Evolutionary conservation across 2,888 invertebrate species (phyloP), one percentile per base, ranked within the genome.

Genomic region (Amorpha juglandis): DNA sequence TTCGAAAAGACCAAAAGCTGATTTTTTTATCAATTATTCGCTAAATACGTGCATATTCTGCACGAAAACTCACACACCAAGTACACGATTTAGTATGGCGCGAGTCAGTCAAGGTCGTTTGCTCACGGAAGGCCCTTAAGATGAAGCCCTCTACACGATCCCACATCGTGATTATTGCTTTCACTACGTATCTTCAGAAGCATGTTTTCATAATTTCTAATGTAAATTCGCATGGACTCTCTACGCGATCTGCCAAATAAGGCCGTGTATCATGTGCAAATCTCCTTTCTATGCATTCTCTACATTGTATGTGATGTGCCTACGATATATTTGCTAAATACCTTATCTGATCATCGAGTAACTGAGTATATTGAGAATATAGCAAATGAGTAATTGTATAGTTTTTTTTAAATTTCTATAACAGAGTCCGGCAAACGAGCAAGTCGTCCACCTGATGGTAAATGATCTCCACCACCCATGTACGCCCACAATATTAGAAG

Each of bases 121-220:
- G n/a, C n/a, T n/a, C n/a, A n/a, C n/a, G n/a, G n/a, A n/a, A n/a
- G n/a, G n/a, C n/a, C n/a, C n/a, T n/a, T n/a, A n/a, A n/a, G n/a
- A n/a, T n/a, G n/a, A n/a, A n/a, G n/a, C n/a, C n/a, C n/a, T n/a
- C 16, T 9, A 58, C 55, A 38, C 14, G 55, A 58, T 42, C 19
- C 58, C 38, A 16, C 19, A 0, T 42, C 58, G 19, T 58, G 33
- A 63, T 63, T 51, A 63, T 63, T 14, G 12, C 52, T 63, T 50
- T 52, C 52, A 64, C 45, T 64, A 16, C 55, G 38, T 58, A 38
- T 58, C 53, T 53, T 53, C 53, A 53, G 53, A 8, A 19, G 38
- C 19, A 38, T 58, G 19, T 58, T 11, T 58, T 42, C 38, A 52
- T 52, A 58, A 58, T 58, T 58, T 42, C 58, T 58, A 58, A 58